Evolutionary conservation across 1,140 invertebrate species (phyloP).

Genomic region (Achroia grisella): DNA sequence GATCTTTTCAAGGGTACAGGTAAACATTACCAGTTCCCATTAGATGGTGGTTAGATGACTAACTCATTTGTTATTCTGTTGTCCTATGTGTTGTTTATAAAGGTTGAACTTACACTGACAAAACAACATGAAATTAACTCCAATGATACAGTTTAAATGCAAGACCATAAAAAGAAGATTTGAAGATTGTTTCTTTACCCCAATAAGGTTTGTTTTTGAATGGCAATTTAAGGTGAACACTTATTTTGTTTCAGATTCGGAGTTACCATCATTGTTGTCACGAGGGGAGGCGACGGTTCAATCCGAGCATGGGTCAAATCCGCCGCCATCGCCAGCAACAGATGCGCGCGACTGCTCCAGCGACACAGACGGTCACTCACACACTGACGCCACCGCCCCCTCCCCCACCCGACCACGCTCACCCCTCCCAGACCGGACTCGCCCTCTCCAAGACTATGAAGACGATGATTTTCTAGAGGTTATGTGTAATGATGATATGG

Average conservation of each 20-base stretch:
- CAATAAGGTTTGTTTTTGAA: too few relatives aligned
- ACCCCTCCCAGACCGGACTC: slow-evolving; percentile 20
- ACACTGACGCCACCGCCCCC: slow-evolving; percentile 29
- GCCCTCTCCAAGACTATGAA: slow-evolving; percentile 63
- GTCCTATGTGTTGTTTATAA: too few relatives aligned
- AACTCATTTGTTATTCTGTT: too few relatives aligned
- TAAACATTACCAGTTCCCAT: too few relatives aligned
- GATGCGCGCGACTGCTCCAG: slow-evolving; percentile 82
- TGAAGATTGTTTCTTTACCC: too few relatives aligned
- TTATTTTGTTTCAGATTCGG: slow-evolving; percentile 42
- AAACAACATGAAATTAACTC: too few relatives aligned
- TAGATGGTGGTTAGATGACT: too few relatives aligned
- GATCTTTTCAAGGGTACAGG: too few relatives aligned
- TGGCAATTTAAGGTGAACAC: too few relatives aligned
- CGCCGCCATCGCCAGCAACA: slow-evolving; percentile 84
- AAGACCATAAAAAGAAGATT: too few relatives aligned
- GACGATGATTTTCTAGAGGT: slow-evolving; percentile 83
- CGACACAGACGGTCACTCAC: slow-evolving; percentile 72
- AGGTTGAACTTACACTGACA: too few relatives aligned
- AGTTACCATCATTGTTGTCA: slow-evolving; percentile 53
- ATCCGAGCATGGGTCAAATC: slow-evolving; percentile 77
- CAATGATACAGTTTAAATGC: too few relatives aligned
- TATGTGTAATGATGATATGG: slow-evolving; percentile 81
- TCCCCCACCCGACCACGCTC: slow-evolving; percentile 27
- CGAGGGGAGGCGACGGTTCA: slow-evolving; percentile 49